A percentile compares a stretch with the other conserved stretches of the same genome.
phyloP scores from a whole-genome alignment of 2,797 vertebrate genomes.

The Silurus aristotelis region DNA sequence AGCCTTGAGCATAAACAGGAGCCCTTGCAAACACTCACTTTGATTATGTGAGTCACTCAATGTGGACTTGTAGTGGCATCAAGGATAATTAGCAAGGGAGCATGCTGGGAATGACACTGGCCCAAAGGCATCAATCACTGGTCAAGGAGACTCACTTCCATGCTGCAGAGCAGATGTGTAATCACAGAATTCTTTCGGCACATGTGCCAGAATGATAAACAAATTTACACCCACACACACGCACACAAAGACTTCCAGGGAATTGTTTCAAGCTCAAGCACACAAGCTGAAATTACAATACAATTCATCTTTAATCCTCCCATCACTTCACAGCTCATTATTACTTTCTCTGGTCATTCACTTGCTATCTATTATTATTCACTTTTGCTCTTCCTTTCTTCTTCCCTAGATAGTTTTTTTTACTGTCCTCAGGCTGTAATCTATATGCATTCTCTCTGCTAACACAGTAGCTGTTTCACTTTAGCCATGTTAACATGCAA shows the following conservation, averaged over 20 bases:
- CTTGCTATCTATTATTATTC: conserved; percentile 24
- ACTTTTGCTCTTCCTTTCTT: conserved; percentile 18
- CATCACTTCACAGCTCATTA: not conserved
- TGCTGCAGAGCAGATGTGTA: conserved; percentile 36
- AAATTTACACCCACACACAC: not conserved
- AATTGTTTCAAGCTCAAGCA: not conserved
- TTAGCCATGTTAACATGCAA: conserved; percentile 39
- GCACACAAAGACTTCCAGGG: conserved; percentile 7
- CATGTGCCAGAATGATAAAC: conserved; percentile 30
- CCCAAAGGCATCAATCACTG: conserved; percentile 39
- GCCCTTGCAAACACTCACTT: conserved; percentile 33
- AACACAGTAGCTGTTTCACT: conserved; percentile 24
- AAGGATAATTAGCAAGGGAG: conserved; percentile 48
- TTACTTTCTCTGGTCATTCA: conserved; percentile 4
- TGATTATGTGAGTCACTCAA: conserved; percentile 46
- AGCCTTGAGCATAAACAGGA: conserved; percentile 35
- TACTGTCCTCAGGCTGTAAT: conserved; percentile 35
- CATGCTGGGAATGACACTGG: conserved; percentile 40
- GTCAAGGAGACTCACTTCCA: conserved; percentile 40
- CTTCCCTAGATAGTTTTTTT: not conserved
- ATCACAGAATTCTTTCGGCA: conserved; percentile 18
- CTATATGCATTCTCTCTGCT: conserved; percentile 19
- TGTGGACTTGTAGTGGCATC: conserved; percentile 42
- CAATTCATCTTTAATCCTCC: conserved; percentile 6
- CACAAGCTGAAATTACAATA: conserved; percentile 11